phyloP scores from a whole-genome alignment of 2,888 invertebrate genomes.

The Apoda limacodes region DNA sequence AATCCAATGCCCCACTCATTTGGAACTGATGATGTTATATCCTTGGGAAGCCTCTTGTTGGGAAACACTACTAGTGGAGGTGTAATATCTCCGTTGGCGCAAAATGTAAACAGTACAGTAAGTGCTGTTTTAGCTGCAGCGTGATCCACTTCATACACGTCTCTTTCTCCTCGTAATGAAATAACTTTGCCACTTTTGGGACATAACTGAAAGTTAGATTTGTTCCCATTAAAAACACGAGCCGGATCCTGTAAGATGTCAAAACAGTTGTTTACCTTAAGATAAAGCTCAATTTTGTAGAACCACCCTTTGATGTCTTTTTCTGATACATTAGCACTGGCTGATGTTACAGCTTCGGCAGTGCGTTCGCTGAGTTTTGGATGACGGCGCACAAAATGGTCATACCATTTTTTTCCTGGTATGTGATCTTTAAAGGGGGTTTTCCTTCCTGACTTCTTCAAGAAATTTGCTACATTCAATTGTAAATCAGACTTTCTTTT shows the following conservation, averaged over 20 bases:
- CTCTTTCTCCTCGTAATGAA: slow-evolving; percentile 20
- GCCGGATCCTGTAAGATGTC: slow-evolving; percentile 21
- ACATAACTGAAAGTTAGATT: slow-evolving; percentile 22
- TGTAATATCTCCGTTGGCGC: slow-evolving; percentile 27
- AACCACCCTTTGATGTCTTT: slow-evolving; percentile 20
- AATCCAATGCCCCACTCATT: slow-evolving; percentile 19
- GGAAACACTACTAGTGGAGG: slow-evolving; percentile 33
- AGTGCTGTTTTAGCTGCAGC: slow-evolving; percentile 29
- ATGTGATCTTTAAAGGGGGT: slow-evolving; percentile 15
- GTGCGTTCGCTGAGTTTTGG: slow-evolving; percentile 21
- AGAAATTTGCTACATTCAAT: slow-evolving; percentile 24
- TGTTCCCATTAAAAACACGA: slow-evolving; percentile 25
- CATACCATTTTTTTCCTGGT: slow-evolving; percentile 26
- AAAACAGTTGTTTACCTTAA: slow-evolving; percentile 17
- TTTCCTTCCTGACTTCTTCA: slow-evolving; percentile 11
- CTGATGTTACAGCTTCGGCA: slow-evolving; percentile 28
- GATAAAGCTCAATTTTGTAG: neutral
- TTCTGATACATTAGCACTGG: slow-evolving; percentile 28
- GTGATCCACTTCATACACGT: slow-evolving; percentile 36
- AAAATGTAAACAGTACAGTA: slow-evolving; percentile 40
- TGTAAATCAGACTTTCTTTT: slow-evolving; percentile 21
- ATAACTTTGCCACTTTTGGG: slow-evolving; percentile 22
- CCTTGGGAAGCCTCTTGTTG: slow-evolving; percentile 18
- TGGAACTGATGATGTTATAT: slow-evolving; percentile 15
- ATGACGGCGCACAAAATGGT: slow-evolving; percentile 25